Evolutionary conservation across 1,140 invertebrate species (phyloP).

Genomic region (Bombus huntii): DNA sequence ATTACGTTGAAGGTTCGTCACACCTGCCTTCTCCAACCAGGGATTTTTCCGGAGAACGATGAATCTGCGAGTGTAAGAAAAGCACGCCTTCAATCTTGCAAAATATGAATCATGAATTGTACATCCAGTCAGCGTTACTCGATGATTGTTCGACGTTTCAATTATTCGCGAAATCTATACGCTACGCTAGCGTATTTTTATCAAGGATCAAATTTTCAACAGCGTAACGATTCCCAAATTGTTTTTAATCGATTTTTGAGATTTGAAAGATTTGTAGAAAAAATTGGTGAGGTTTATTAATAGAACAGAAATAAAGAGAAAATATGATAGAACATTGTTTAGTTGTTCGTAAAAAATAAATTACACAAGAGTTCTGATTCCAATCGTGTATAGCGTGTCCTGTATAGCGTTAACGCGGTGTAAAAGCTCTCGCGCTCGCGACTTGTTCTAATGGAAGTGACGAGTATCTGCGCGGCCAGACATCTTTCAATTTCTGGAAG

Average conservation of each 20-base stretch:
- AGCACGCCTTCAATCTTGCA: neutral
- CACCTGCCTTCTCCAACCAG: neutral
- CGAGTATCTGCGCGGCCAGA: constrained; percentile 11
- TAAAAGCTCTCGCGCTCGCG: constrained; percentile 57
- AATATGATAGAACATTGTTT: neutral
- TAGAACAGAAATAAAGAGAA: no score
- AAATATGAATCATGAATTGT: constrained; percentile 10
- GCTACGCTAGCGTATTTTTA: no score
- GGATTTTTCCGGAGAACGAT: neutral
- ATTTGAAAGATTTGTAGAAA: no score
- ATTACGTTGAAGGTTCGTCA: no score
- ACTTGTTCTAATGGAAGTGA: constrained; percentile 52
- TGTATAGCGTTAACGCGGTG: constrained; percentile 53
- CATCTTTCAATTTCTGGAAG: constrained; percentile 51
- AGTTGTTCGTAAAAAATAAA: neutral
- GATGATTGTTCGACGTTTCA: neutral
- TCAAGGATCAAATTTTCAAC: no score
- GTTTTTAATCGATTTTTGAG: no score
- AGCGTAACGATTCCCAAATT: no score
- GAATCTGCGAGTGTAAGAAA: neutral
- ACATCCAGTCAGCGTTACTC: neutral
- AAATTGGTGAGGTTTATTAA: no score
- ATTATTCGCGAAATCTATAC: neutral
- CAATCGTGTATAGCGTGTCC: neutral
- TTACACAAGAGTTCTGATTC: neutral